Percentiles rank a stretch among this genome's conserved stretches.
phyloP scores from a whole-genome alignment of 2,888 invertebrate genomes.

The Coenonympha glycerion region DNA sequence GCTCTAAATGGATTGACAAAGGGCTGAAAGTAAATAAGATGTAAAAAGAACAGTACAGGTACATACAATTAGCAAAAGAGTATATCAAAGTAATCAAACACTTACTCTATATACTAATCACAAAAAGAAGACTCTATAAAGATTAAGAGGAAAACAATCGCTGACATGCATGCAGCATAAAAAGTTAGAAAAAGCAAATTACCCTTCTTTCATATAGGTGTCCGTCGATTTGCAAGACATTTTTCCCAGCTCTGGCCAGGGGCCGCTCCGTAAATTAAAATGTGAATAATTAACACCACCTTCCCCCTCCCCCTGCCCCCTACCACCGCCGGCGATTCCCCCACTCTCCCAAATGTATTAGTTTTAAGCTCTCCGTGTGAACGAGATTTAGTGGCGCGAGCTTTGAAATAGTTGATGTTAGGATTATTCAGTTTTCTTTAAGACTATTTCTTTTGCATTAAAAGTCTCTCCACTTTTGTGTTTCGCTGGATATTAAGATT shows the following conservation, averaged over 20 bases:
- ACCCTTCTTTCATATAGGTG: constrained; percentile 35
- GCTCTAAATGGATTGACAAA: too few species aligned
- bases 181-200: constrained; percentile 11
- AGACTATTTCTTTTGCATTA: too few species aligned
- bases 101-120: too few species aligned
- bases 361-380: constrained; percentile 70
- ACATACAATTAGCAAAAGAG: too few species aligned
- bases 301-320: constrained; percentile 39
- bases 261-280: constrained; percentile 73
- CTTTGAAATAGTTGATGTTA: constrained; percentile 57
- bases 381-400: constrained; percentile 56
- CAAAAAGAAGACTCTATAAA: neutral
- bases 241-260: constrained; percentile 60
- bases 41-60: too few species aligned
- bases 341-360: constrained; percentile 64
- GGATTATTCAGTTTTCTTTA: constrained; percentile 19
- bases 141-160: too few species aligned
- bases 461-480: too few species aligned
- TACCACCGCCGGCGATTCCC: constrained; percentile 31
- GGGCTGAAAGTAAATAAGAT: too few species aligned
- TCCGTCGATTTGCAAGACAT: constrained; percentile 71
- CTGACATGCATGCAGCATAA: neutral
- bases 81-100: too few species aligned
- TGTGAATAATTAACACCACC: constrained; percentile 73
- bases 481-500: too few species aligned